Conservation (phyloP, 2,113 vertebrate genomes). For the Nematolebias whitei region DNA sequence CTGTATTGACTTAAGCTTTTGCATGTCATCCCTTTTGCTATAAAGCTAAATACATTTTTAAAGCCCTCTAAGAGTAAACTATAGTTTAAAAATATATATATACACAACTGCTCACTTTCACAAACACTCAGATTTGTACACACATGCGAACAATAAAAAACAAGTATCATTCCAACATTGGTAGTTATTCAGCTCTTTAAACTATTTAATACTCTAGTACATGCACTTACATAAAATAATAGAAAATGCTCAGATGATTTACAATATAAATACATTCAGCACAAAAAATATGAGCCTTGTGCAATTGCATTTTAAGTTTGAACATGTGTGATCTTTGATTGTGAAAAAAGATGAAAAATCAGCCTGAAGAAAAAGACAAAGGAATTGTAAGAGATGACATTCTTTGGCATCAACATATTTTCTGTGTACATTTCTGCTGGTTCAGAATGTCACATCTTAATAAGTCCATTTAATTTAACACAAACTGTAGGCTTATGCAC, state of each 20-base stretch:
- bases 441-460: slow-evolving; percentile 44
- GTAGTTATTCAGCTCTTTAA: slow-evolving; percentile 50
- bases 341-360: slow-evolving; percentile 14
- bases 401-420: slow-evolving; percentile 75
- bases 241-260: slow-evolving; percentile 65
- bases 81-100: neutral
- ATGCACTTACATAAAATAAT: slow-evolving; percentile 78
- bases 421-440: slow-evolving; percentile 41
- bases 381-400: slow-evolving; percentile 56
- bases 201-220: slow-evolving; percentile 62
- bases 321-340: slow-evolving; percentile 30
- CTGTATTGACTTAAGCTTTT: slow-evolving; percentile 19
- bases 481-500: slow-evolving; percentile 7
- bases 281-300: slow-evolving; percentile 63
- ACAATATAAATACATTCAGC: slow-evolving; percentile 71
- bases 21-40: slow-evolving; percentile 17
- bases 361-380: neutral
- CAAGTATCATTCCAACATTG: slow-evolving; percentile 54
- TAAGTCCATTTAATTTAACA: slow-evolving; percentile 20
- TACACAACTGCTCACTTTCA: slow-evolving; percentile 58
- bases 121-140: slow-evolving; percentile 52
- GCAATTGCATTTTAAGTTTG: slow-evolving; percentile 57
- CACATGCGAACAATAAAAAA: slow-evolving; percentile 57
- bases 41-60: slow-evolving; percentile 17
- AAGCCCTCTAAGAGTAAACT: slow-evolving; percentile 34